A percentile compares a stretch with the other conserved stretches of the same genome.
These are phyloP conservation scores for Schrankia costaestrigalis DNA, from an alignment of 2,888 invertebrate genomes.

Conservation along the genomic window DNA sequence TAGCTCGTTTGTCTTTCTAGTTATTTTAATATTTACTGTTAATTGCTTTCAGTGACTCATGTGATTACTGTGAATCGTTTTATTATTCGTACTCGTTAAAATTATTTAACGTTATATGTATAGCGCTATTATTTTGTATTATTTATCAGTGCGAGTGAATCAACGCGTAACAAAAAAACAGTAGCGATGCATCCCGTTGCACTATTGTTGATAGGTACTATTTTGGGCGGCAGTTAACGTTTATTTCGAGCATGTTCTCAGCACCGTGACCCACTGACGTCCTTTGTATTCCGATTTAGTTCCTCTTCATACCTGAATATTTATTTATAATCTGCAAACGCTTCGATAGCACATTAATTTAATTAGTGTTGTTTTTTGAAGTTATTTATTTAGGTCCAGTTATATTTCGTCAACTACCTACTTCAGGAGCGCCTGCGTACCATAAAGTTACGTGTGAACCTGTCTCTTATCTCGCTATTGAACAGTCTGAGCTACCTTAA, in stretches of 20 bases:
- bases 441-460: no score
- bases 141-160: slow-evolving; percentile 8
- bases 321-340: slow-evolving; percentile 41
- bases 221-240: slow-evolving; percentile 55
- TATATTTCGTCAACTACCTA: no score
- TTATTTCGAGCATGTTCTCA: slow-evolving; percentile 61
- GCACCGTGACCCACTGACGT: slow-evolving; percentile 69
- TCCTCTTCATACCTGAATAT: slow-evolving; percentile 43
- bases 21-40: neutral
- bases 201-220: slow-evolving; percentile 50
- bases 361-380: slow-evolving; percentile 1
- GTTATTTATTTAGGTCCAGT: no score
- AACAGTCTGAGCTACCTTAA: no score
- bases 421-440: no score
- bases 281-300: slow-evolving; percentile 58
- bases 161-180: slow-evolving; percentile 8
- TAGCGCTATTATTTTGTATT: slow-evolving; percentile 4
- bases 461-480: no score
- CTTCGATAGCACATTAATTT: slow-evolving; percentile 4
- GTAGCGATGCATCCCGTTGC: slow-evolving; percentile 36
- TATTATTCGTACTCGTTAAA: slow-evolving; percentile 3
- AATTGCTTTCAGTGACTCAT: slow-evolving; percentile 23
- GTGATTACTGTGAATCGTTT: slow-evolving; percentile 4
- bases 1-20: slow-evolving; percentile 9
- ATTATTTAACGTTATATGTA: neutral